Conservation (phyloP, 2,797 vertebrate species). For the Coregonus suidteri region DNA sequence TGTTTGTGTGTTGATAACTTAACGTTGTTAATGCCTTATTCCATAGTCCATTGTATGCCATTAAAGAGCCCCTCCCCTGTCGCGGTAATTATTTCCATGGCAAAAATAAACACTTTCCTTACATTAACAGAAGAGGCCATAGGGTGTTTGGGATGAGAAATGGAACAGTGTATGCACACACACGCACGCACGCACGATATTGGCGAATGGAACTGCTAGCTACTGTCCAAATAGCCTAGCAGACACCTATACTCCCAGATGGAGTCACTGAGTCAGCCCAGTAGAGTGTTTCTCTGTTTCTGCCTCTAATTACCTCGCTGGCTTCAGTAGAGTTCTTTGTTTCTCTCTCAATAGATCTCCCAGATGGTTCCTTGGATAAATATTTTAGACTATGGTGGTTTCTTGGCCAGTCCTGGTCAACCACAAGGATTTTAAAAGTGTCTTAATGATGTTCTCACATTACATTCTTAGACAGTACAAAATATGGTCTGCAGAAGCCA, state of each 20-base stretch:
- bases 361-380: neutral
- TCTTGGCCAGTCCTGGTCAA: neutral
- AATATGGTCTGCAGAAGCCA: neutral
- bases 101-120: neutral
- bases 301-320: neutral
- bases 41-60: neutral
- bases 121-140: neutral
- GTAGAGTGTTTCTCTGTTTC: neutral
- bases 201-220: no score
- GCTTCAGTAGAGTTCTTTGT: neutral
- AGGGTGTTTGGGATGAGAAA: constrained; percentile 1
- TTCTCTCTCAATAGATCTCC: neutral
- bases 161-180: constrained; percentile 19
- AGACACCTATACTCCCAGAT: no score
- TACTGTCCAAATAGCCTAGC: no score
- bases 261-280: constrained; percentile 3
- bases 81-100: neutral
- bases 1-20: no score
- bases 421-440: neutral
- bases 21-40: neutral
- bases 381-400: neutral
- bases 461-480: neutral
- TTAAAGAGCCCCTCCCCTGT: neutral
- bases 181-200: constrained; percentile 11
- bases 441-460: neutral